Conservation (phyloP, 2,888 invertebrate genomes). For the Andrena hattorfiana region DNA sequence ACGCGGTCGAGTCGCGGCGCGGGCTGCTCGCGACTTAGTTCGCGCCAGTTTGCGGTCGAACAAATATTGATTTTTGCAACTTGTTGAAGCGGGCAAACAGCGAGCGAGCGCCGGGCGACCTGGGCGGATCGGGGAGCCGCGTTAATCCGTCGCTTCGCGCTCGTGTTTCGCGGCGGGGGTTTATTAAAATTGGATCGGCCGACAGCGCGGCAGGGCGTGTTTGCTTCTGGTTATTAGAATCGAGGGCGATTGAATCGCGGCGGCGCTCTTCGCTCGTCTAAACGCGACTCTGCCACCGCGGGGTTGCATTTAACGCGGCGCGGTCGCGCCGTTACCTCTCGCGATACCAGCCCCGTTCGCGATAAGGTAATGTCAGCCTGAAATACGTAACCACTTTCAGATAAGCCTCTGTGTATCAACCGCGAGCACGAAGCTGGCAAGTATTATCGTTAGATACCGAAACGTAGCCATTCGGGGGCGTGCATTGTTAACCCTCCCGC, state of each 20-base stretch:
- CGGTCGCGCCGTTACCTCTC: conserved; percentile 34
- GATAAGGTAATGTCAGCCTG: conserved; percentile 68
- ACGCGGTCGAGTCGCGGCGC: conserved; percentile 21
- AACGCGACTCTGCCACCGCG: conserved; percentile 12
- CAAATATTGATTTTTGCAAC: conserved; percentile 61
- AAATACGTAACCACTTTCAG: conserved; percentile 64
- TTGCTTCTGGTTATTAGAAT: conserved; percentile 23
- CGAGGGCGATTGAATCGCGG: conserved; percentile 30
- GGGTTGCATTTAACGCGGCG: conserved; percentile 51
- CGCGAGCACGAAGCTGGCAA: conserved; percentile 24
- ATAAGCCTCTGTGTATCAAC: conserved; percentile 62
- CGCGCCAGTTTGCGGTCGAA: conserved; percentile 24
- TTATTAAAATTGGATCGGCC: conserved; percentile 43
- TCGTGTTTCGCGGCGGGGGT: not conserved
- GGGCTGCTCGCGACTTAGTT: conserved; percentile 3
- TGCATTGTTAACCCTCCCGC: conserved; percentile 49
- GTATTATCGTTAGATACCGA: conserved; percentile 61
- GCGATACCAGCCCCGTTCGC: conserved; percentile 43
- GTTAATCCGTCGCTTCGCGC: conserved; percentile 2
- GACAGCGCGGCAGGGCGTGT: not conserved
- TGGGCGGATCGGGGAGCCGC: not conserved
- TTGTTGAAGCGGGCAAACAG: conserved; percentile 44
- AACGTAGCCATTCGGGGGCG: conserved; percentile 40
- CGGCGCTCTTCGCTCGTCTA: not conserved
- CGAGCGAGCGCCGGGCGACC: not conserved